Conservation (phyloP, 2,797 vertebrate genomes). For the Cottoperca gobio region DNA sequence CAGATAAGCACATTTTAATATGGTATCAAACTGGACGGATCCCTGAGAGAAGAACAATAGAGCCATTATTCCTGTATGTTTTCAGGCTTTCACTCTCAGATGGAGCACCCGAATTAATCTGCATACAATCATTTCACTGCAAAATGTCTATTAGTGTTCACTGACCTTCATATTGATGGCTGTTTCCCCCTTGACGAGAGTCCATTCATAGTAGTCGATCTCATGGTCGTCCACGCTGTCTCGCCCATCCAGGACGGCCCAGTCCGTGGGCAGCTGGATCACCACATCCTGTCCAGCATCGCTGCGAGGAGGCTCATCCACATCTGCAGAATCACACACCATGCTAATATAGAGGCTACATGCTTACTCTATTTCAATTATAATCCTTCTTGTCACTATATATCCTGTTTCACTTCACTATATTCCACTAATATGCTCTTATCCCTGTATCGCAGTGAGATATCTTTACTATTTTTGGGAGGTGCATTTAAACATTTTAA, state of each 20-base stretch:
- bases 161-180: slow-evolving; percentile 92
- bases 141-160: not conserved
- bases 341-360: not conserved
- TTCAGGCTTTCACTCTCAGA: slow-evolving; percentile 2
- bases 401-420: not conserved
- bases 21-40: too few species aligned
- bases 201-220: slow-evolving; percentile 92
- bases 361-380: not conserved
- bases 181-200: slow-evolving; percentile 88
- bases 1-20: too few species aligned
- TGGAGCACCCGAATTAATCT: not conserved
- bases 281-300: slow-evolving; percentile 93
- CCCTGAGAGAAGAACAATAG: not conserved
- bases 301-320: slow-evolving; percentile 90
- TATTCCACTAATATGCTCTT: not conserved
- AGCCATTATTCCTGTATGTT: not conserved
- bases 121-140: not conserved
- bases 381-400: not conserved
- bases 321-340: slow-evolving; percentile 64
- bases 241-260: slow-evolving; percentile 92
- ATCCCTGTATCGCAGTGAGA: not conserved
- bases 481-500: not conserved
- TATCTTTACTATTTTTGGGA: not conserved
- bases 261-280: slow-evolving; percentile 93
- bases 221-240: slow-evolving; percentile 92